Conservation (phyloP, 2,113 vertebrate genomes). For the Aplodontia rufa region DNA sequence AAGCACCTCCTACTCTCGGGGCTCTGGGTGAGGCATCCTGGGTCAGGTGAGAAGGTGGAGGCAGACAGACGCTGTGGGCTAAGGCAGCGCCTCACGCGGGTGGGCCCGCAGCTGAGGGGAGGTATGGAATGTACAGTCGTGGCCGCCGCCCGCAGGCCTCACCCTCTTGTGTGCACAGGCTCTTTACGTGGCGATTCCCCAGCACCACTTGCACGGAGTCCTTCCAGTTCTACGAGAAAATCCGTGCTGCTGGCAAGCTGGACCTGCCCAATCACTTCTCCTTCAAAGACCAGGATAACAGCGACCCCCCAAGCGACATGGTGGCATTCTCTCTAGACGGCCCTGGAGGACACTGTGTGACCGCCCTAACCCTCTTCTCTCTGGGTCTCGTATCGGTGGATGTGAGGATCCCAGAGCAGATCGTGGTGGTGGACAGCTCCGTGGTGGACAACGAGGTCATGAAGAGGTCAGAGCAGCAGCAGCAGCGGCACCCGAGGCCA, state of each 20-base stretch:
- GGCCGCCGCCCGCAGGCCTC: too few relatives aligned
- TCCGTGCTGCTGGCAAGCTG: constrained; percentile 81
- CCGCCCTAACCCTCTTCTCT: constrained; percentile 89
- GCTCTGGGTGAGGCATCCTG: not conserved
- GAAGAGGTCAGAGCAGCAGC: constrained; percentile 58
- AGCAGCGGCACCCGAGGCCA: accelerated
- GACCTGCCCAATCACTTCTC: constrained; percentile 81
- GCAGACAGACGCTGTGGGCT: accelerated
- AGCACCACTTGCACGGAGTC: constrained; percentile 89
- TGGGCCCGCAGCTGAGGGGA: too few relatives aligned
- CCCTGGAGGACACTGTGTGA: constrained; percentile 90
- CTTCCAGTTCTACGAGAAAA: constrained; percentile 87
- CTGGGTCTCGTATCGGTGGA: constrained; percentile 91
- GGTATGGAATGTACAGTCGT: too few relatives aligned
- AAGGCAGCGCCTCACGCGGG: accelerated
- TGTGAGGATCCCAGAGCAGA: constrained; percentile 93
- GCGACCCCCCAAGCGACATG: constrained; percentile 79
- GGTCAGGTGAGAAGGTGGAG: not conserved
- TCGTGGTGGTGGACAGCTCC: constrained; percentile 95
- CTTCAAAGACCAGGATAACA: constrained; percentile 85
- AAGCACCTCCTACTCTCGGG: too few relatives aligned
- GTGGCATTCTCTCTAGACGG: constrained; percentile 89
- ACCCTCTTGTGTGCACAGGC: constrained; percentile 84
- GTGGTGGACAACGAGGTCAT: constrained; percentile 92
- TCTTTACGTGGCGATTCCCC: constrained; percentile 95